Conservation (phyloP, 2,888 invertebrate species). For the Heliconius hortense region DNA sequence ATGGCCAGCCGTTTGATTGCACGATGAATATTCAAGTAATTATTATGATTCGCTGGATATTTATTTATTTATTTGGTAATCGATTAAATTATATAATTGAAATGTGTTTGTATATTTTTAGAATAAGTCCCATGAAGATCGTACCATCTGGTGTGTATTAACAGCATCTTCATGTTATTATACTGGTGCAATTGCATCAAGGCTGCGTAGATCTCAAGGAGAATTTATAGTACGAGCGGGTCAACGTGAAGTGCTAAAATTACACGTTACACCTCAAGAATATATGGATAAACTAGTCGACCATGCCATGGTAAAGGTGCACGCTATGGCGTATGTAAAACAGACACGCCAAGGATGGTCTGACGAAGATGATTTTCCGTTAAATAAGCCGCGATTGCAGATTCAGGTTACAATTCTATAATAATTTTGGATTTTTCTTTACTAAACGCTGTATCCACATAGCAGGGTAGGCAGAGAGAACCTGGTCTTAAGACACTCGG, state of each 20-base stretch:
- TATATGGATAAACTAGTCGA: slow-evolving; percentile 87
- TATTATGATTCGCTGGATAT: slow-evolving; percentile 4
- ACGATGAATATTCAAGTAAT: slow-evolving; percentile 84
- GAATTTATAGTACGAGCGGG: slow-evolving; percentile 83
- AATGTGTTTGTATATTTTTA: slow-evolving; percentile 47
- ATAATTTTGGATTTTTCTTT: background rate
- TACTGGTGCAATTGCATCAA: slow-evolving; percentile 85
- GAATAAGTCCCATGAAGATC: slow-evolving; percentile 84
- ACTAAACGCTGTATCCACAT: too few relatives aligned
- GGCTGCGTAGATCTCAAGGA: slow-evolving; percentile 83
- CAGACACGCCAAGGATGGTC: slow-evolving; percentile 89
- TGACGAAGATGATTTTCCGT: slow-evolving; percentile 87
- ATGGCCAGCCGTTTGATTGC: slow-evolving; percentile 85
- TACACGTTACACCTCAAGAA: slow-evolving; percentile 84
- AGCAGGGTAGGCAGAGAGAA: too few relatives aligned
- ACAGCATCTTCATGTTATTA: slow-evolving; percentile 86
- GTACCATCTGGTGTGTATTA: slow-evolving; percentile 84
- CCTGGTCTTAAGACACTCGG: too few relatives aligned
- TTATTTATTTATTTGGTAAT: slow-evolving; percentile 2
- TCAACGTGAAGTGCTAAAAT: slow-evolving; percentile 83
- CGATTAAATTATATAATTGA: background rate
- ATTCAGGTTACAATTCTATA: slow-evolving; percentile 75
- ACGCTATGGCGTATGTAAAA: slow-evolving; percentile 86
- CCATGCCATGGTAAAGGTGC: slow-evolving; percentile 86
- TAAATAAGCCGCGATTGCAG: slow-evolving; percentile 85